Percentiles rank a stretch among this genome's conserved stretches.
phyloP scores from a whole-genome alignment of 2,797 vertebrate genomes.

The Microcaecilia unicolor region DNA sequence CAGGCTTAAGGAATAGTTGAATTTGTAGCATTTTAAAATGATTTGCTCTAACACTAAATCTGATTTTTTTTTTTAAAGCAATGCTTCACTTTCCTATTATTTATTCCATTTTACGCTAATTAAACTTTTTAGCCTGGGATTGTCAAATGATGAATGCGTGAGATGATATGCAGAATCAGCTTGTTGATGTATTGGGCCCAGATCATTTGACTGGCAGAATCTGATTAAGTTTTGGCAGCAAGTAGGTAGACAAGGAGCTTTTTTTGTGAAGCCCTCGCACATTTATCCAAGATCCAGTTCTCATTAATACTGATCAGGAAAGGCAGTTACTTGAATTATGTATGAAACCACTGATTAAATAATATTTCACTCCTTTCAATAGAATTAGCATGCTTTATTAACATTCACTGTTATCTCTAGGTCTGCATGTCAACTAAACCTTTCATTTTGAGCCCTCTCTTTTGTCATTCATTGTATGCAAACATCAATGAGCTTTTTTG shows the following conservation, averaged over 20 bases:
- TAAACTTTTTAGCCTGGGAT: constrained; percentile 46
- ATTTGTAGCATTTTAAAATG: constrained; percentile 12
- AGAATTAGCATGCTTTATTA: constrained; percentile 53
- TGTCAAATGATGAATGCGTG: constrained; percentile 37
- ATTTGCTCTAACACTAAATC: constrained; percentile 16
- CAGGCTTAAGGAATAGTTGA: too few species aligned
- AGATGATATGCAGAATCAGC: constrained; percentile 47
- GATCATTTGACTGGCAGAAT: constrained; percentile 48
- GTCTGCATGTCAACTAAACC: constrained; percentile 39
- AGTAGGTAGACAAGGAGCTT: constrained; percentile 46
- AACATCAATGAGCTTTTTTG: constrained; percentile 1
- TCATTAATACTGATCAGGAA: constrained; percentile 58
- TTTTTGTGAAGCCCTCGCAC: constrained; percentile 45
- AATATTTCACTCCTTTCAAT: constrained; percentile 55
- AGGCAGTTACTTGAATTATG: constrained; percentile 67
- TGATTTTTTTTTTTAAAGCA: too few species aligned
- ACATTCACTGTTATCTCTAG: constrained; percentile 40
- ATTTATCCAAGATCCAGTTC: constrained; percentile 50
- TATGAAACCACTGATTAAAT: constrained; percentile 65
- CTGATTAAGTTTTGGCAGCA: constrained; percentile 57
- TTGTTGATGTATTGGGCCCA: constrained; percentile 31
- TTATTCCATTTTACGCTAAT: constrained; percentile 30
- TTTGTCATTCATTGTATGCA: constrained; percentile 8
- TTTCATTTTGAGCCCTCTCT: constrained; percentile 31
- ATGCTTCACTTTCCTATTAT: constrained; percentile 26